Base-by-base conservation (phyloP, 2,797 vertebrate species). In the Bufotes viridis region DNA sequence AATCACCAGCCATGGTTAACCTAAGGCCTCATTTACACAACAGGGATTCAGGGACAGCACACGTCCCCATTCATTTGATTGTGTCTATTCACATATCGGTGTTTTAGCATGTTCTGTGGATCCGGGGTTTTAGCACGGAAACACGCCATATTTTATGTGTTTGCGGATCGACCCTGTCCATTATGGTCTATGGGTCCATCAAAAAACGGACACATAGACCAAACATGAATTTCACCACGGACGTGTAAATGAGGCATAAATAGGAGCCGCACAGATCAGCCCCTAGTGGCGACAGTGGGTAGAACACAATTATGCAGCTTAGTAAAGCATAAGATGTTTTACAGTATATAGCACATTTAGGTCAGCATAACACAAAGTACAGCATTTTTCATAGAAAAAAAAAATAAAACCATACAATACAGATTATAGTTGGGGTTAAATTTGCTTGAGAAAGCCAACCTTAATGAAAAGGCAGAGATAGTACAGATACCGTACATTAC, bases 401-500 rank as follows among this genome's bases (percentile, higher is more conserved):
- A 82, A 65, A 17, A 8, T 14, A 26, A 82, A 55, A 61, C n/a
- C 10, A 69, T 26, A 69, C 24, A 65, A 53, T 60, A 61, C 65
- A 78, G 75, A 17, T 76, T 26, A 15, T 6, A 76, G 42, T 24
- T 42, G 13, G 8, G 15, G 20, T 10, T 53, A 84, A 72, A 57
- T 58, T n/a, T 63, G 42, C 58, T 78, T 78, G 20, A 72, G 13
- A 67, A n/a, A 93, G 94, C 93, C 93, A 53, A 95, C 95, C 95
- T 95, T 95, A 93, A 91, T 94, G 92, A 88, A 93, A 91, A 95
- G 95, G 95, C 91, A 93, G 89, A 90, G 92, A 76, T 93, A 92
- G 95, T 96, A 96, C 95, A 96, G 95, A 95, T 96, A 92, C 94
- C 93, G 94, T 95, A 95, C 95, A 92, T 91, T 94, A 84, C 93